These are phyloP conservation scores for Boloria euphrosyne DNA, from an alignment of 2,888 invertebrate species.

Conservation along the genomic window DNA sequence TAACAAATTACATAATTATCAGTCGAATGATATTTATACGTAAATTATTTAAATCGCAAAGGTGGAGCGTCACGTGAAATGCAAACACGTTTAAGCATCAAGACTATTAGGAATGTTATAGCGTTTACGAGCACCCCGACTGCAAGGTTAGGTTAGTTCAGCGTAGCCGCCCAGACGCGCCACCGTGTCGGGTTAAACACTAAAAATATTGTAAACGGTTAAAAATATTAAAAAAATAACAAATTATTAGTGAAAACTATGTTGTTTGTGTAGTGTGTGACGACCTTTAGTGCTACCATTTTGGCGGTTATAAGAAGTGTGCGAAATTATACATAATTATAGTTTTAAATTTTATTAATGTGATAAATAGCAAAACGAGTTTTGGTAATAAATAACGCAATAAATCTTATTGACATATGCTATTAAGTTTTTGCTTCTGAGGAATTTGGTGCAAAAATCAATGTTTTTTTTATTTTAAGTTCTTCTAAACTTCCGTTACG, in stretches of 20 bases:
- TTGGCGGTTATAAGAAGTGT: too few species aligned
- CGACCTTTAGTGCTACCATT: too few species aligned
- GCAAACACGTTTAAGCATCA: slow-evolving; percentile 60
- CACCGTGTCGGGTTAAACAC: slow-evolving; percentile 49
- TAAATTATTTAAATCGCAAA: slow-evolving; percentile 20
- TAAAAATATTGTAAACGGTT: slow-evolving; percentile 1
- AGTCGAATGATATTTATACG: slow-evolving; percentile 1
- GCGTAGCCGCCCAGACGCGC: slow-evolving; percentile 74
- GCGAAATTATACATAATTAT: too few species aligned
- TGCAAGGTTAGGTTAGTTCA: slow-evolving; percentile 79
- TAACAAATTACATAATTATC: slow-evolving; percentile 18
- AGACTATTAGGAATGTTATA: slow-evolving; percentile 53
- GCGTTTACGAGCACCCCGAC: slow-evolving; percentile 59
- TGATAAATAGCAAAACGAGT: background rate
- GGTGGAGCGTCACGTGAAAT: slow-evolving; percentile 23
- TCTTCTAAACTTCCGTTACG: background rate
- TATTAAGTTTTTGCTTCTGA: slow-evolving; percentile 3
- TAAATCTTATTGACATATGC: slow-evolving; percentile 5
- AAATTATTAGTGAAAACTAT: background rate
- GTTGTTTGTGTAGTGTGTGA: too few species aligned
- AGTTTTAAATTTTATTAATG: too few species aligned
- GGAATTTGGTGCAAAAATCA: too few species aligned
- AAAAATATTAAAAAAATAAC: slow-evolving; percentile 4
- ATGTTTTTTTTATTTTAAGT: background rate
- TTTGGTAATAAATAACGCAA: background rate